A percentile compares a stretch with the other conserved stretches of the same genome.
phyloP scores from a whole-genome alignment of 2,113 vertebrate genomes.

The Spermophilus dauricus region DNA sequence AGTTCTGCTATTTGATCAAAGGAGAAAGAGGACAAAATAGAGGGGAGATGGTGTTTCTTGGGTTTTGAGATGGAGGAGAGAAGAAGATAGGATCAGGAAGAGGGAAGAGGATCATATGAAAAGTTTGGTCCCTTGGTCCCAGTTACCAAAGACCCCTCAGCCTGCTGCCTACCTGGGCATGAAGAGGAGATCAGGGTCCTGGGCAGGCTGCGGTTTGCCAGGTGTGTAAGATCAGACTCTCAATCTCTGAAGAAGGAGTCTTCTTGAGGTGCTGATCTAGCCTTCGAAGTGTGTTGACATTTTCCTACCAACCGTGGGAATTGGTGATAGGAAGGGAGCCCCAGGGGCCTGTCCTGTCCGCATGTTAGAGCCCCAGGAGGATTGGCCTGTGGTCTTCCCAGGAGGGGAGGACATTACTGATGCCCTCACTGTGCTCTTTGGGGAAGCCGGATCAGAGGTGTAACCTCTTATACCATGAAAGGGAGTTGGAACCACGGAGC shows the following conservation, averaged over 20 bases:
- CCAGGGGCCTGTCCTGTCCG: constrained; percentile 18
- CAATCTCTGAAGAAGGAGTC: neutral
- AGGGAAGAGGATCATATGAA: neutral
- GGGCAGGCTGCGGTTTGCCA: neutral
- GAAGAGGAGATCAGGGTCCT: neutral
- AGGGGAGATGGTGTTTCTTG: neutral
- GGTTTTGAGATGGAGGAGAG: constrained; percentile 3
- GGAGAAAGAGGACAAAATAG: neutral
- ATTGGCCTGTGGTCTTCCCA: neutral
- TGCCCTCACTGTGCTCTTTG: too few relatives aligned
- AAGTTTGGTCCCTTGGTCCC: neutral
- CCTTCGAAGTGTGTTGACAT: neutral
- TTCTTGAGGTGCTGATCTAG: neutral
- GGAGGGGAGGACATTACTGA: neutral
- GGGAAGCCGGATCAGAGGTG: constrained; percentile 12
- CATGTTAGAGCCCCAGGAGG: neutral
- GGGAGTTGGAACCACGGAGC: neutral
- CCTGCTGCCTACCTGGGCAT: constrained; percentile 9
- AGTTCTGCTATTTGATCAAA: neutral
- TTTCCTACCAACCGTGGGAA: neutral
- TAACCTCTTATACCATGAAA: neutral
- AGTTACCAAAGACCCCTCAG: neutral
- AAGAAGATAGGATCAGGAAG: neutral
- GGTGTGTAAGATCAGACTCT: neutral
- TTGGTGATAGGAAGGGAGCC: constrained; percentile 21